These are phyloP conservation scores for Ophiodon elongatus DNA, from an alignment of 2,113 vertebrate genomes.

Conservation along the genomic window DNA sequence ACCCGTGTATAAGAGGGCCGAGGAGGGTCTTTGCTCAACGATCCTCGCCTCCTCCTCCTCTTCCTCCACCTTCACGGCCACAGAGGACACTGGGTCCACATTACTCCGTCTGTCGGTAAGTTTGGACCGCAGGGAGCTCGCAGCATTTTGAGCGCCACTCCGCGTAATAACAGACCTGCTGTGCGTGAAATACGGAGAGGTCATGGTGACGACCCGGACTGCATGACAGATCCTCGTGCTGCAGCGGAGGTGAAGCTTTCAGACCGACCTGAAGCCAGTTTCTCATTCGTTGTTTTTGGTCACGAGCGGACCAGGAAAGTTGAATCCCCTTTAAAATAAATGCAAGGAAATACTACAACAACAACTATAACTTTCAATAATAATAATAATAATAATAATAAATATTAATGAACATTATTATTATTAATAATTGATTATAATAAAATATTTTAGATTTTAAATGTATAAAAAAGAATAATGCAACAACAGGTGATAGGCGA, in stretches of 20 bases:
- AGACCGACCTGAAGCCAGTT: constrained; percentile 31
- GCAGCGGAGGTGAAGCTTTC: not conserved
- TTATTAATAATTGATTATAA: no score
- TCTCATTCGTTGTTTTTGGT: constrained; percentile 24
- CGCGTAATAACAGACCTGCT: constrained; percentile 33
- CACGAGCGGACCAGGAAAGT: not conserved
- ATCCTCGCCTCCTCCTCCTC: constrained; percentile 62
- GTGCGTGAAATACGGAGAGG: constrained; percentile 76
- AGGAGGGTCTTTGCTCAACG: constrained; percentile 27
- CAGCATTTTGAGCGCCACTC: constrained; percentile 1
- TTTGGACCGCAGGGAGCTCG: constrained; percentile 52
- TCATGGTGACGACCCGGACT: constrained; percentile 57
- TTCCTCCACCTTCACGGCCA: constrained; percentile 70
- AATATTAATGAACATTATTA: no score
- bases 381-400: not conserved
- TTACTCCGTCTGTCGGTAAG: constrained; percentile 26
- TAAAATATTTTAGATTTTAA: no score
- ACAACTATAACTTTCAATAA: not conserved
- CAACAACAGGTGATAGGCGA: not conserved
- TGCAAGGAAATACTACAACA: not conserved
- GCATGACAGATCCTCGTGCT: not conserved
- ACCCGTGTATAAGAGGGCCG: constrained; percentile 37
- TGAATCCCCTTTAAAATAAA: not conserved
- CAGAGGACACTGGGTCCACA: not conserved
- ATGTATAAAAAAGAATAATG: no score